phyloP scores from a whole-genome alignment of 2,888 invertebrate species.

The Lutraria lutraria region DNA sequence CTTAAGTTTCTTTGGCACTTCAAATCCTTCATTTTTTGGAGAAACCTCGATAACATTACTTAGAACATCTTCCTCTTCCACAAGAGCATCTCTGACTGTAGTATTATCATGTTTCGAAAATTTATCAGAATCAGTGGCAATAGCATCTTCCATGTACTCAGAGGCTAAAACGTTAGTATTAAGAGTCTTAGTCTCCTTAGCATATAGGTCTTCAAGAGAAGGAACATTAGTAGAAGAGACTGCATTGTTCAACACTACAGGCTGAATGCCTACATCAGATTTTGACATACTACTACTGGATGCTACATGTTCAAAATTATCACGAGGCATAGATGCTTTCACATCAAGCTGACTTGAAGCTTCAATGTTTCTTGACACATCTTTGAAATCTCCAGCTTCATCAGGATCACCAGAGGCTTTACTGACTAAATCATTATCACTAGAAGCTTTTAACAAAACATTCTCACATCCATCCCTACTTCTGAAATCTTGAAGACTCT shows the following conservation, averaged over 20 bases:
- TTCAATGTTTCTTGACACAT: constrained; percentile 14
- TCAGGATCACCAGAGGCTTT: constrained; percentile 34
- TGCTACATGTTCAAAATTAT: constrained; percentile 11
- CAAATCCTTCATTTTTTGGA: constrained; percentile 58
- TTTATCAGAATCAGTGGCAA: constrained; percentile 89
- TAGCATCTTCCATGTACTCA: constrained; percentile 87
- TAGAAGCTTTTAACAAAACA: constrained; percentile 52
- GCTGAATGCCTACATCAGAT: constrained; percentile 14
- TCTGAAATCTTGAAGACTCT: constrained; percentile 58
- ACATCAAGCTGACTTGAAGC: not conserved
- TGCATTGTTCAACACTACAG: constrained; percentile 69
- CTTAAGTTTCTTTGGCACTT: constrained; percentile 85
- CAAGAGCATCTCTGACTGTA: constrained; percentile 40
- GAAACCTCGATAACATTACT: constrained; percentile 55
- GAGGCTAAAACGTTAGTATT: constrained; percentile 88
- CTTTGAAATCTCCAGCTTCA: constrained; percentile 26
- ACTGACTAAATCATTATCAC: constrained; percentile 64
- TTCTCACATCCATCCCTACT: not conserved
- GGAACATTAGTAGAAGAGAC: constrained; percentile 65
- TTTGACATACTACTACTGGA: constrained; percentile 2
- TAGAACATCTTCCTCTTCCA: constrained; percentile 65
- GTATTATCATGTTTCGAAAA: constrained; percentile 88
- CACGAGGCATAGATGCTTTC: constrained; percentile 20
- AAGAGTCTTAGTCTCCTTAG: constrained; percentile 89
- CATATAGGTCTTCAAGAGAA: constrained; percentile 88